phyloP scores from a whole-genome alignment of 2,888 invertebrate genomes.

The Hypercompe scribonia region DNA sequence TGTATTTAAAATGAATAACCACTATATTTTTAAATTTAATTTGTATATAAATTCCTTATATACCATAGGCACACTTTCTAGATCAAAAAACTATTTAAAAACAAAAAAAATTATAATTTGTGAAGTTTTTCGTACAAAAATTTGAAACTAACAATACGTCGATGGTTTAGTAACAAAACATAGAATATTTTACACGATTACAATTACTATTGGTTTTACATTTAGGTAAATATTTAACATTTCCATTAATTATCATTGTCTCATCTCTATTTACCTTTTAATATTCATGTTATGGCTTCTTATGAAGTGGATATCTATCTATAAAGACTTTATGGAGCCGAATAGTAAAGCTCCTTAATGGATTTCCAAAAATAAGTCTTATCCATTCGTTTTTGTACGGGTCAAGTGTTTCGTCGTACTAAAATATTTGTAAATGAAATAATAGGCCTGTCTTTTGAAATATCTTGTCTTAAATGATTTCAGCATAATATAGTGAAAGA shows the following conservation, averaged over 20 bases:
- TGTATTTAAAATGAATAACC: constrained; percentile 21
- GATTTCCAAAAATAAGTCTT: constrained; percentile 55
- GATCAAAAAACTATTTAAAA: neutral
- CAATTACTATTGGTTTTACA: neutral
- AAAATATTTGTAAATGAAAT: constrained; percentile 22
- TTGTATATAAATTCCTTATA: neutral
- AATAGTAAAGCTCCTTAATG: constrained; percentile 47
- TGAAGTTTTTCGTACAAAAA: neutral
- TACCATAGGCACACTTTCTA: neutral
- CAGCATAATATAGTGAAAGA: constrained; percentile 42
- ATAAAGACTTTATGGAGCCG: constrained; percentile 41
- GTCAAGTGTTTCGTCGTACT: constrained; percentile 56
- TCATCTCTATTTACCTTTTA: neutral
- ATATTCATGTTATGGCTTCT: constrained; percentile 35
- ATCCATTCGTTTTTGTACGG: constrained; percentile 48
- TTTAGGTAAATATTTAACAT: no score
- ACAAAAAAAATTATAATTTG: neutral
- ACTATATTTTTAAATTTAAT: constrained; percentile 5
- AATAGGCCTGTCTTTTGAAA: constrained; percentile 30
- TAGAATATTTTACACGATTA: neutral
- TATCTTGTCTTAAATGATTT: constrained; percentile 42
- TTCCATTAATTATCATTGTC: neutral
- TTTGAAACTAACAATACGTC: neutral
- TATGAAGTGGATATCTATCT: constrained; percentile 53
- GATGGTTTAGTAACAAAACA: neutral